A percentile compares a stretch with the other conserved stretches of the same genome.
Conservation (phyloP, 2,797 vertebrate genomes). For the Coregonus sp. region DNA sequence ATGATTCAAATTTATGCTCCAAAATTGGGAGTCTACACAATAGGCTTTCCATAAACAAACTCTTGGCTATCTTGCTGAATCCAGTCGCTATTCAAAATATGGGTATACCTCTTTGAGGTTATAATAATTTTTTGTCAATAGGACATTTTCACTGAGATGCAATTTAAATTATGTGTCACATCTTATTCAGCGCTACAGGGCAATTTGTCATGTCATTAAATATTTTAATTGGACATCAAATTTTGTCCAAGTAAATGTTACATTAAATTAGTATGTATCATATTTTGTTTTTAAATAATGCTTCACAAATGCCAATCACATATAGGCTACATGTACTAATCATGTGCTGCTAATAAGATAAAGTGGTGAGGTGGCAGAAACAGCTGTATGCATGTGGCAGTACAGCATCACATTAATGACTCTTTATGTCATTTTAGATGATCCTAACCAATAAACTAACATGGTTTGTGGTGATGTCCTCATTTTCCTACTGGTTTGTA, state of each 20-base stretch:
- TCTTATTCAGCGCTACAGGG: too few species aligned
- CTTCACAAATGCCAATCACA: too few species aligned
- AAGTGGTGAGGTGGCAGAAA: neutral
- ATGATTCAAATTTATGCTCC: neutral
- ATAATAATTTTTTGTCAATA: neutral
- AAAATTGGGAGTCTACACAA: neutral
- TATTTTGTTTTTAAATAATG: too few species aligned
- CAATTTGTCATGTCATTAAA: too few species aligned
- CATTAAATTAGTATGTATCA: too few species aligned
- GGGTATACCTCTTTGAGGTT: neutral
- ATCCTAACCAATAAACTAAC: constrained; percentile 12
- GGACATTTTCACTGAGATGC: neutral
- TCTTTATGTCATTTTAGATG: neutral
- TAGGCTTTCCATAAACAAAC: neutral
- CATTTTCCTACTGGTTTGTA: constrained; percentile 11
- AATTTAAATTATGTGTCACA: neutral
- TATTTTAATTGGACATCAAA: too few species aligned
- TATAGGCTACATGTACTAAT: too few species aligned
- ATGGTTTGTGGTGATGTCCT: constrained; percentile 15
- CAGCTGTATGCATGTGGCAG: neutral
- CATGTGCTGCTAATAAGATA: neutral
- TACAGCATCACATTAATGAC: neutral
- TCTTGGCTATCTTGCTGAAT: neutral
- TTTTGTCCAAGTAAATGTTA: too few species aligned
- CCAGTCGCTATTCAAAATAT: neutral